These are phyloP conservation scores for Tetramorium simillimum DNA, from an alignment of 1,140 invertebrate genomes.

Conservation along the genomic window DNA sequence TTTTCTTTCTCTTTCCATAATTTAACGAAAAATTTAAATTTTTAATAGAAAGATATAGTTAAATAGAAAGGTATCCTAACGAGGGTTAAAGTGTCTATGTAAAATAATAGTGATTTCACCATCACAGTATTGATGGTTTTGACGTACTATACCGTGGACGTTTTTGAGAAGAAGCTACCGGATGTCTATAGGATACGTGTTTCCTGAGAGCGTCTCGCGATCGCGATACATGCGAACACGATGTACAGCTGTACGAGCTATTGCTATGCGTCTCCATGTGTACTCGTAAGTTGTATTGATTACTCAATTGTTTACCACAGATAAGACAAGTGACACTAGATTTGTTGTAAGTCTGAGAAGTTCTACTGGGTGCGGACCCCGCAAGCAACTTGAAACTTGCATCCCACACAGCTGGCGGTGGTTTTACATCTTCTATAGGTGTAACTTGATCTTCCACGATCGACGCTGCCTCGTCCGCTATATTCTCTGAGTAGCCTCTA, in stretches of 20 bases:
- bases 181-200: conserved; percentile 94
- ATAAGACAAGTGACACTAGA: conserved; percentile 91
- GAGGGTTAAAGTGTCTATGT: conserved; percentile 54
- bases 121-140: conserved; percentile 69
- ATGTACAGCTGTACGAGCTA: conserved; percentile 92
- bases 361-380: conserved; percentile 66
- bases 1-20: not conserved
- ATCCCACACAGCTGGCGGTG: conserved; percentile 76
- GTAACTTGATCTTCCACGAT: conserved; percentile 70
- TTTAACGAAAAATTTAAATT: conserved; percentile 29
- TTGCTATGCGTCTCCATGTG: conserved; percentile 96
- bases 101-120: conserved; percentile 43
- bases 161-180: conserved; percentile 85
- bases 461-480: conserved; percentile 62
- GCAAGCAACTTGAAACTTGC: conserved; percentile 81
- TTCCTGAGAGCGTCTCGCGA: conserved; percentile 94
- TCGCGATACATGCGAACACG: conserved; percentile 93
- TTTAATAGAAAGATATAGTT: conserved; percentile 38
- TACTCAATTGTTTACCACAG: conserved; percentile 94
- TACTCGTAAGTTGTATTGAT: conserved; percentile 95
- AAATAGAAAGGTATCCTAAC: conserved; percentile 44
- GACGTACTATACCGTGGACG: conserved; percentile 79
- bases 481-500: conserved; percentile 64
- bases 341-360: conserved; percentile 83
- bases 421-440: conserved; percentile 75